phyloP scores from a whole-genome alignment of 2,797 vertebrate species.

The Chrysocyon brachyurus region DNA sequence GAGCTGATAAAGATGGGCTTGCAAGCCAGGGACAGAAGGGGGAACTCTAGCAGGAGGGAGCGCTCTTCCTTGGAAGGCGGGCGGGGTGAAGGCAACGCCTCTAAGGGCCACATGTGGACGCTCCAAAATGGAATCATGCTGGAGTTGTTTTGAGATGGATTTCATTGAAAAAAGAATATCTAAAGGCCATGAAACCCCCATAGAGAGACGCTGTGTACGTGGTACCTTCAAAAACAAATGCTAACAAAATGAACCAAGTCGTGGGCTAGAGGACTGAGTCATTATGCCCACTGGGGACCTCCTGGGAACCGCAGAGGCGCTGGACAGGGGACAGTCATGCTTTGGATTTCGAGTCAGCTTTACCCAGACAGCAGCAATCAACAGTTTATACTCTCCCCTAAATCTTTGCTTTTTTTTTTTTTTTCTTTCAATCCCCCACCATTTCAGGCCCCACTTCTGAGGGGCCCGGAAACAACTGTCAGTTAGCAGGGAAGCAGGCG shows the following conservation, averaged over 20 bases:
- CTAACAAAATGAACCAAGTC: not conserved
- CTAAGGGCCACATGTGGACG: fast-evolving
- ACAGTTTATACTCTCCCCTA: not conserved
- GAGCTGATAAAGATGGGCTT: fast-evolving
- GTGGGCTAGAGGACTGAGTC: not conserved
- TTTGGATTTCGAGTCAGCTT: not conserved
- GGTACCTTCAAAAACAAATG: not conserved
- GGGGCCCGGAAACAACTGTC: not conserved
- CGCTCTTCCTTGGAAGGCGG: fast-evolving
- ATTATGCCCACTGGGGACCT: fast-evolving
- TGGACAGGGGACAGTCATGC: too few relatives aligned
- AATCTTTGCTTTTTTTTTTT: not conserved
- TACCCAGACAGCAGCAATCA: not conserved
- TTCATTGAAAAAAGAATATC: not conserved
- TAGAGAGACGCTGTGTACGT: not conserved
- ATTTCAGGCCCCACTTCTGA: not conserved
- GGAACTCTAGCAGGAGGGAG: fast-evolving
- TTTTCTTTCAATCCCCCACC: not conserved
- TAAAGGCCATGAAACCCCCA: not conserved
- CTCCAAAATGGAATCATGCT: not conserved
- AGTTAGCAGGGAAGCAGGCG: fast-evolving
- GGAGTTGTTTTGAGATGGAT: not conserved
- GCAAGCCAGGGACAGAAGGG: not conserved
- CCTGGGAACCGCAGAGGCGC: not conserved
- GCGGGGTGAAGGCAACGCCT: fast-evolving